Base-by-base conservation (phyloP, 2,113 vertebrate species). In the Holacanthus passer region DNA sequence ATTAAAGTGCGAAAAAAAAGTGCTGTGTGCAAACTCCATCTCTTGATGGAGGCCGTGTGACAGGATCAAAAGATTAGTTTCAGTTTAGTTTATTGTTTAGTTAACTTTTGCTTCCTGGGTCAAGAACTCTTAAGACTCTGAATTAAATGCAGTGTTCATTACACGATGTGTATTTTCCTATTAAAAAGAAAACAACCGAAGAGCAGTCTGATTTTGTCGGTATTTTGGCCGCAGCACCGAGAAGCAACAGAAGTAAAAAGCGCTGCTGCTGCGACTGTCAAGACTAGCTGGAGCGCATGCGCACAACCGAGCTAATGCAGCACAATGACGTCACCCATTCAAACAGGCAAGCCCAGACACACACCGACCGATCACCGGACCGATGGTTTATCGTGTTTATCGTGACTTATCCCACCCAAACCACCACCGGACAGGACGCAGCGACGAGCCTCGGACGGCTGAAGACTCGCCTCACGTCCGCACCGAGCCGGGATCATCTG, bases 321-420 rank as follows among this genome's bases (percentile, higher is more conserved):
- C 58, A 79, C 20, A 2, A 32, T 93, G 86, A 94, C 92, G 91
- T 91, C 87, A 88, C 65, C 47, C 88, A 89, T 92, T 90, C 71
- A 87, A 86, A 58, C 43, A 37, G 43, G 47, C 94, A 94, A 92
- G 94, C 59, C 95, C 68, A 64, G 93, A 91, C 94, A 95, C 65
- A 94, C 90, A 71, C 81, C 81, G 74, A 65, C 50, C 27, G 74
- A 52, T 64, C 20, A 43, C 45, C 11, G 66, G 83, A 77, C 77
- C 11, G 27, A 35, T 76, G 58, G 82, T 87, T 82, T 9, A 32
- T 52, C 0, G 43, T 12, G 32, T 4, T 5, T 7, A 8, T n/a
- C n/a, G n/a, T n/a, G n/a, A n/a, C n/a, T 29, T 19, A 63, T 9
- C 12, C 11, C 29, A 47, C 39, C 16, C 62, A 45, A 29, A 22